phyloP scores from a whole-genome alignment of 2,113 vertebrate species.

The Prunella himalayana region DNA sequence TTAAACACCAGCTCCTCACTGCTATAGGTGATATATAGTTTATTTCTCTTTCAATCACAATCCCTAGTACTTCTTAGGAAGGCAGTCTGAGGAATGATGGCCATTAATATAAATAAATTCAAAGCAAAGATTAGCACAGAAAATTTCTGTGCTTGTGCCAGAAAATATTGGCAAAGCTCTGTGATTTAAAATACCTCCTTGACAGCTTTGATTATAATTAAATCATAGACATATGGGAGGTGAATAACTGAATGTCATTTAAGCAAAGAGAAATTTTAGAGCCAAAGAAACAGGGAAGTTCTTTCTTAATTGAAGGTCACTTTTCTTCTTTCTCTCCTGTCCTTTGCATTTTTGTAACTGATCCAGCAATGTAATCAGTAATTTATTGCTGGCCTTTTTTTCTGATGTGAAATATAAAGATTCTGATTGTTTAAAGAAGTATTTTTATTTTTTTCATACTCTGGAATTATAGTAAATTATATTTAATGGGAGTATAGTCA shows the following conservation, averaged over 20 bases:
- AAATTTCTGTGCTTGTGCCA: conserved; percentile 30
- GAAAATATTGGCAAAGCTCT: conserved; percentile 42
- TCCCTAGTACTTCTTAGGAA: conserved; percentile 9
- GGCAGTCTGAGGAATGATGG: conserved; percentile 24
- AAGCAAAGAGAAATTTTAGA: conserved; percentile 20
- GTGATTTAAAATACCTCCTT: conserved; percentile 64
- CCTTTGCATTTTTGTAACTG: background rate
- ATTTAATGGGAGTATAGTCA: background rate
- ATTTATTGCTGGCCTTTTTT: background rate
- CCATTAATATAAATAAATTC: conserved; percentile 65
- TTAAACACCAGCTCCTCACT: conserved; percentile 36
- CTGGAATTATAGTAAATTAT: background rate
- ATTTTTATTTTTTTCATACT: background rate
- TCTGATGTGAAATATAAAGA: background rate
- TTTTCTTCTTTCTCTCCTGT: background rate
- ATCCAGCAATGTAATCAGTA: background rate
- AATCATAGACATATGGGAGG: conserved; percentile 63
- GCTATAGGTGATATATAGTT: conserved; percentile 28
- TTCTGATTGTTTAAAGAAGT: background rate
- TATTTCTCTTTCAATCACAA: conserved; percentile 44
- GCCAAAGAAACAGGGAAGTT: background rate
- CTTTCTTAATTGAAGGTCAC: background rate
- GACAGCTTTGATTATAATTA: conserved; percentile 71
- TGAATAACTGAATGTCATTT: conserved; percentile 47
- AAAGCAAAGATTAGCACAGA: conserved; percentile 58